phyloP scores from a whole-genome alignment of 1,140 invertebrate species.

The Telenomus remus region DNA sequence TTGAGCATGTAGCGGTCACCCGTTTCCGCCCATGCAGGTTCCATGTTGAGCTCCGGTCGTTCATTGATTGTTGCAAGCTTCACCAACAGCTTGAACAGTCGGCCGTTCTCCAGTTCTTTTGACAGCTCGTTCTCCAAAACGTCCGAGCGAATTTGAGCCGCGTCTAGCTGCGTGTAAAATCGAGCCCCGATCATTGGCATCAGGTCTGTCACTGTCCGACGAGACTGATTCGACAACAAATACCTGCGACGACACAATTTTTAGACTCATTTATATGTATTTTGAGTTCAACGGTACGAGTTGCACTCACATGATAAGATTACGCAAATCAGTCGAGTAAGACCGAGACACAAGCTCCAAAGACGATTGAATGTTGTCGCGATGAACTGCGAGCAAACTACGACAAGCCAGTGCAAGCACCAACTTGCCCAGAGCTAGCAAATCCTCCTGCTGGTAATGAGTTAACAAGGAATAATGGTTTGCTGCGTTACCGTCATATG shows the following conservation, averaged over 20 bases:
- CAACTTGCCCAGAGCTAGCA: conserved; percentile 92
- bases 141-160: conserved; percentile 89
- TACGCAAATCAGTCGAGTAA: conserved; percentile 94
- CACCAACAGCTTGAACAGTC: conserved; percentile 90
- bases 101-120: conserved; percentile 96
- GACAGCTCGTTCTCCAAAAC: conserved; percentile 92
- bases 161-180: conserved; percentile 96
- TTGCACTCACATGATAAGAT: conserved; percentile 92
- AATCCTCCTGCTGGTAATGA: conserved; percentile 94
- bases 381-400: conserved; percentile 88
- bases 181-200: conserved; percentile 99
- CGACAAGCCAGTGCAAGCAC: conserved; percentile 94
- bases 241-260: conserved; percentile 79
- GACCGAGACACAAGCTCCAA: conserved; percentile 91
- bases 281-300: too few species aligned
- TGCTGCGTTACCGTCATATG: conserved; percentile 82
- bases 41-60: conserved; percentile 94
- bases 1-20: conserved; percentile 98
- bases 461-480: conserved; percentile 82
- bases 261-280: too few species aligned
- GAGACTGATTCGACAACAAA: conserved; percentile 82
- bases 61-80: conserved; percentile 96
- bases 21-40: conserved; percentile 96
- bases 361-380: conserved; percentile 89
- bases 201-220: conserved; percentile 92